phyloP scores from a whole-genome alignment of 2,797 vertebrate species.

The Oreochromis grahami region DNA sequence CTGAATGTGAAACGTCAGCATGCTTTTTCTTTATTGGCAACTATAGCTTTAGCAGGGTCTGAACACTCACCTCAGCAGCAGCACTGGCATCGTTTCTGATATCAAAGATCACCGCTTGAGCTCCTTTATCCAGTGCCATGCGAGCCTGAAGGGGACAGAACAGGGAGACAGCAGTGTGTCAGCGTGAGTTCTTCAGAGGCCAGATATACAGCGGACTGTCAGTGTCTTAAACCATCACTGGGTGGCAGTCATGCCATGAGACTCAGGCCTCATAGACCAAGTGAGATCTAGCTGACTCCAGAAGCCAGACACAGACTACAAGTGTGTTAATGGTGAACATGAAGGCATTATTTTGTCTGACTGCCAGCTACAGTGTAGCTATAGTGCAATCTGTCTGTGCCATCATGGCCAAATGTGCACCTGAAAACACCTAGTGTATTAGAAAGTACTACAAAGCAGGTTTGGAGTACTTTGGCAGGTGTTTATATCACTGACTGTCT shows the following conservation, averaged over 20 bases:
- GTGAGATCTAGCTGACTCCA: conserved; percentile 31
- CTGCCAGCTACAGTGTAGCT: neutral
- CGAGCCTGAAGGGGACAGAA: conserved; percentile 80
- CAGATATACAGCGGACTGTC: neutral
- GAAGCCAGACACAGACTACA: neutral
- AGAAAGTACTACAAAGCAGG: neutral
- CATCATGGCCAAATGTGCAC: no score
- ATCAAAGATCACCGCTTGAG: conserved; percentile 94
- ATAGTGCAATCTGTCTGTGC: neutral
- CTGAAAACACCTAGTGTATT: neutral
- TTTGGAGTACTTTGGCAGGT: neutral
- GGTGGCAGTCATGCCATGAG: conserved; percentile 58
- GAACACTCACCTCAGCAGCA: conserved; percentile 85
- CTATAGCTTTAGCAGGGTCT: neutral
- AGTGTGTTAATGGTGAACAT: neutral
- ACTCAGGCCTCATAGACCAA: neutral
- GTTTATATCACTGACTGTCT: neutral
- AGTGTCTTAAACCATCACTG: conserved; percentile 44
- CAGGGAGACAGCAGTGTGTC: neutral
- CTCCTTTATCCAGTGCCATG: conserved; percentile 91
- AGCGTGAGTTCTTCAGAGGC: neutral
- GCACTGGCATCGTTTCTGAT: conserved; percentile 88
- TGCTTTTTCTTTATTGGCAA: neutral
- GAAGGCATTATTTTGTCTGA: neutral
- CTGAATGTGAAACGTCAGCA: neutral